These are phyloP conservation scores for Hoplostethus mediterraneus DNA, from an alignment of 2,797 vertebrate species.

Conservation along the genomic window DNA sequence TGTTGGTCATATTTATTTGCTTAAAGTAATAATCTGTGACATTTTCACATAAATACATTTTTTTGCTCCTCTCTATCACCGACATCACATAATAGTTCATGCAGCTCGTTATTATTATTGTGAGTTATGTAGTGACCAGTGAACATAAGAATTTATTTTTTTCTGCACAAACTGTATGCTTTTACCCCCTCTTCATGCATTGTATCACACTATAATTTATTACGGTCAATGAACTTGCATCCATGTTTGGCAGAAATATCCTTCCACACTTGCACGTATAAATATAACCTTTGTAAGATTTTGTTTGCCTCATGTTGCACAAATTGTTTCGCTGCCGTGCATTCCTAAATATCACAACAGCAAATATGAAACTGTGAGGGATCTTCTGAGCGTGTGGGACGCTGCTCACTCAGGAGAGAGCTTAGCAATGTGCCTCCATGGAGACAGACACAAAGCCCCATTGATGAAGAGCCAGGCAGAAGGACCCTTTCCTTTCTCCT, in stretches of 20 bases:
- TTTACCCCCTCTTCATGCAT: not conserved
- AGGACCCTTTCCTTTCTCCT: conserved; percentile 36
- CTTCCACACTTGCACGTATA: no score
- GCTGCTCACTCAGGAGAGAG: conserved; percentile 49
- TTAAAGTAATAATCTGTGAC: no score
- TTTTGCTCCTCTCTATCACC: no score
- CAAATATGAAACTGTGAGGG: not conserved
- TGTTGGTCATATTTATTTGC: no score
- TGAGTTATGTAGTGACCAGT: no score
- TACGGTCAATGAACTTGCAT: not conserved
- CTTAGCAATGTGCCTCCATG: conserved; percentile 59
- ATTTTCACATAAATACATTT: no score
- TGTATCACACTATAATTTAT: not conserved
- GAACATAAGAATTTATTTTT: no score
- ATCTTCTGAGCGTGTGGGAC: conserved; percentile 38
- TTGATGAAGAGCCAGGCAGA: conserved; percentile 58
- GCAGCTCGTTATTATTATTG: no score
- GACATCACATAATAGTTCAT: no score
- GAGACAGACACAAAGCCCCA: conserved; percentile 75
- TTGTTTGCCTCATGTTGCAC: not conserved
- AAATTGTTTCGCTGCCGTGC: not conserved
- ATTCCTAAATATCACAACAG: not conserved
- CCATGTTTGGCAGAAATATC: no score
- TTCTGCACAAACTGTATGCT: not conserved
- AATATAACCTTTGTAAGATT: not conserved